Conservation (phyloP, 1,140 invertebrate genomes). For the Caenorhabditis inopinata region DNA sequence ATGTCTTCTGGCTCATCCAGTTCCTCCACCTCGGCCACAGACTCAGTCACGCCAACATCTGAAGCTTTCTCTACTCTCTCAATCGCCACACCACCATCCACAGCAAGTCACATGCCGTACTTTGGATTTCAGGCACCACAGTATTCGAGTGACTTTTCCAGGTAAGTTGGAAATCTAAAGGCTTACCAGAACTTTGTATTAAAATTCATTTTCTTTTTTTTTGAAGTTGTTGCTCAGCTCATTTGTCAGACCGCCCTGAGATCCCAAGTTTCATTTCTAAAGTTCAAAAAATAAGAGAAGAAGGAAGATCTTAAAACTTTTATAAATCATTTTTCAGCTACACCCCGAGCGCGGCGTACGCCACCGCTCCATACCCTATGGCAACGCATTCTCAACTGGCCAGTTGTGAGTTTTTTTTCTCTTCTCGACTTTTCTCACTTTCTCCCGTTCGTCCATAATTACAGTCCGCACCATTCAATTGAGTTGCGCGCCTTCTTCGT, state of each 20-base stretch:
- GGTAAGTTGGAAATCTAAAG: not conserved
- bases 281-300: no score
- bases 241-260: no score
- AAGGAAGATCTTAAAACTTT: no score
- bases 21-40: not conserved
- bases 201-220: no score
- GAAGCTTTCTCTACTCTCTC: not conserved
- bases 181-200: no score
- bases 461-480: not conserved
- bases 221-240: no score
- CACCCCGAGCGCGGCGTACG: not conserved
- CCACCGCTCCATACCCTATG: conserved; percentile 4
- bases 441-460: not conserved
- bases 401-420: conserved; percentile 27
- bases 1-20: conserved; percentile 19
- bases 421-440: conserved; percentile 1
- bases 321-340: conserved; percentile 32
- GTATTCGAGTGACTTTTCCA: not conserved
- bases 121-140: not conserved
- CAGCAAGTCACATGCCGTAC: not conserved
- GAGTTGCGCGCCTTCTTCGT: not conserved
- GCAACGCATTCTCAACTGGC: conserved; percentile 7
- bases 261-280: no score
- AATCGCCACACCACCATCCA: not conserved
- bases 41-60: not conserved